Evolutionary conservation across 2,113 vertebrate genomes (phyloP), one percentile per base, ranked within the genome.

Genomic region (Rhea pennata): DNA sequence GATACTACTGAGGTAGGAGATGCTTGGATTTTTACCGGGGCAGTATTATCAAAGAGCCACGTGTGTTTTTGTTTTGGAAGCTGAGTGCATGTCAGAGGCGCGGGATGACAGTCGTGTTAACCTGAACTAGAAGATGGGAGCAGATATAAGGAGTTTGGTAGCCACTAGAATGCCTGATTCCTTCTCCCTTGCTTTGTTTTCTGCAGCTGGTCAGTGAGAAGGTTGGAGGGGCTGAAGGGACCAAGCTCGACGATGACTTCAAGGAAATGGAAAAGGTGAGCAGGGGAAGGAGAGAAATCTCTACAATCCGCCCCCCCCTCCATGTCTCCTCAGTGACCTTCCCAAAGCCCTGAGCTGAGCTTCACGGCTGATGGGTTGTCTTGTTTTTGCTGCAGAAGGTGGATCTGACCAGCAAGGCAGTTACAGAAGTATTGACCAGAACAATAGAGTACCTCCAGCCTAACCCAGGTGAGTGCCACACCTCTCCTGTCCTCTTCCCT

Each of bases 361-460:
- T 44, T 46, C 12, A 24, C 81, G 7, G 44, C 62, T 40, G 40
- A 77, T 65, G 73, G 1, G 0, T 39, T 36, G 12, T 54, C 54
- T 23, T 7, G 1, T 92, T 54, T 69, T 92, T 64, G 78, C 44
- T 92, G 6, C 97, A 99, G 99, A 99, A 99, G 97, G 99, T 99
- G 97, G 99, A 99, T 76, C 97, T 99, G 90, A 99, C 99, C 94
- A 99, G 98, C 98, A 99, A 99, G 98, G 99, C 99, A 0, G 99
- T 99, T 54, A 96, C 98, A 31, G 99, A 99, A 93, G 98, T 99
- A 2, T 98, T 99, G 97, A 98, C 99, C 93, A 99, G 99, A 97
- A 99, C 99, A 46, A 99, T 98, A 1, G 99, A 99, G 95, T 99
- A 99, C 97, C 98, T 99, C 82, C 99, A 99, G 91, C 99, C 99